phyloP scores from a whole-genome alignment of 2,113 vertebrate genomes.

The Castor canadensis region DNA sequence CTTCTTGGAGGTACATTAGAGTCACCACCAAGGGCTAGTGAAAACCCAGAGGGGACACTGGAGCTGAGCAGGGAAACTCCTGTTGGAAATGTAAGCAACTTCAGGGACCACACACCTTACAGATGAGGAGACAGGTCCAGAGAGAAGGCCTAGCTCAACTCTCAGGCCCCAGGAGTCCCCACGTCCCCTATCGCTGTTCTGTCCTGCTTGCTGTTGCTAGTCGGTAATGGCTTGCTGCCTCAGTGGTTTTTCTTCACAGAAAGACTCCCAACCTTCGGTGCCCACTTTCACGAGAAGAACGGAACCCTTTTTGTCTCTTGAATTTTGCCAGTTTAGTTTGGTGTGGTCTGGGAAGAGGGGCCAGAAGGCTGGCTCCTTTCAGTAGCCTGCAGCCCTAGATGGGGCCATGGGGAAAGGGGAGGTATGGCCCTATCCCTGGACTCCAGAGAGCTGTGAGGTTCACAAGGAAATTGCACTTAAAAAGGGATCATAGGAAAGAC shows the following conservation, averaged over 20 bases:
- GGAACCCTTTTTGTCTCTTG: background rate
- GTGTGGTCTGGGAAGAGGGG: background rate
- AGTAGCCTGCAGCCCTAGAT: background rate
- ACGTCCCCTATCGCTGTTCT: accelerated
- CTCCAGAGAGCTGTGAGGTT: background rate
- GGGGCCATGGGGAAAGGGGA: too few species aligned
- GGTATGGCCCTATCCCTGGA: background rate
- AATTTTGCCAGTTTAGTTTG: background rate
- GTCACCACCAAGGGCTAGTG: too few species aligned
- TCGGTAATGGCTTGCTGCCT: background rate
- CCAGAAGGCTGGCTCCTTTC: background rate
- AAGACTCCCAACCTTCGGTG: background rate
- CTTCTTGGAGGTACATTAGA: background rate
- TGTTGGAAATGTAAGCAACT: background rate
- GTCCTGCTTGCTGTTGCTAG: accelerated
- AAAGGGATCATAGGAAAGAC: background rate
- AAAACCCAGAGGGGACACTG: background rate
- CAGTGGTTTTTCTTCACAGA: background rate
- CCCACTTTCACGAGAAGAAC: background rate
- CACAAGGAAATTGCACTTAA: background rate
- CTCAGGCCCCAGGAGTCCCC: accelerated
- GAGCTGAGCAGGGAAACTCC: background rate
- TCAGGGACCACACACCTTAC: background rate
- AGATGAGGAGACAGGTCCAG: background rate
- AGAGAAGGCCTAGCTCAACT: background rate